A percentile compares a stretch with the other conserved stretches of the same genome.
Evolutionary conservation across 2,113 vertebrate genomes (phyloP).

Genomic region (Caranx ignobilis): DNA sequence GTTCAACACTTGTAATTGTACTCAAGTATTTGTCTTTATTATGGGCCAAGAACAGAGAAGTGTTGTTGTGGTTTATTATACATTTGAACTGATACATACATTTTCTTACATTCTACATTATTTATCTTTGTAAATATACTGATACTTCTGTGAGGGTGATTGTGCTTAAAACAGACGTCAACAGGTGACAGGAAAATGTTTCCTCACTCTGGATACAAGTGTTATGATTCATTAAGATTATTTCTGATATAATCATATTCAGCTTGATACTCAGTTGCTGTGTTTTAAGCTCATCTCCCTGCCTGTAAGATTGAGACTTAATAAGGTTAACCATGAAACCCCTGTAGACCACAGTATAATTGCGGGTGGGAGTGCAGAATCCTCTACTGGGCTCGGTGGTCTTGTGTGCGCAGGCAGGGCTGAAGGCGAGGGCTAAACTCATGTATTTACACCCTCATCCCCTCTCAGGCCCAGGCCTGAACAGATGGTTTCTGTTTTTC

Average conservation of each 20-base stretch:
- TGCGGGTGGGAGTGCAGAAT: conserved; percentile 38
- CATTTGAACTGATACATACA: background rate
- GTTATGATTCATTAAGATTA: background rate
- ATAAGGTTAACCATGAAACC: conserved; percentile 30
- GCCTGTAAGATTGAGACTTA: conserved; percentile 6
- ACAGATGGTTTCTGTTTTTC: conserved; percentile 89
- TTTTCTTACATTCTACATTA: background rate
- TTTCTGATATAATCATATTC: background rate
- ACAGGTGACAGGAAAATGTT: conserved; percentile 1
- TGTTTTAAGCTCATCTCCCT: conserved; percentile 13
- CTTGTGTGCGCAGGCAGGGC: conserved; percentile 57
- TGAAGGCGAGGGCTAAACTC: conserved; percentile 74
- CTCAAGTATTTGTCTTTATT: background rate
- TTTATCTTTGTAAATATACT: background rate
- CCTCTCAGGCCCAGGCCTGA: conserved; percentile 73
- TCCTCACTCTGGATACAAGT: background rate
- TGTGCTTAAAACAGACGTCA: background rate
- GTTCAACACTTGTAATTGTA: background rate
- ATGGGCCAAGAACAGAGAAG: background rate
- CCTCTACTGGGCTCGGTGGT: conserved; percentile 59
- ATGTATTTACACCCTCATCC: conserved; percentile 76
- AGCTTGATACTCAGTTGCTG: background rate
- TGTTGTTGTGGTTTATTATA: background rate
- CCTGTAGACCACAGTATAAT: conserved; percentile 28
- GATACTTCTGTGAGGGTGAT: background rate